Evolutionary conservation across 2,888 invertebrate genomes (phyloP).

Genomic region (Patella depressa): DNA sequence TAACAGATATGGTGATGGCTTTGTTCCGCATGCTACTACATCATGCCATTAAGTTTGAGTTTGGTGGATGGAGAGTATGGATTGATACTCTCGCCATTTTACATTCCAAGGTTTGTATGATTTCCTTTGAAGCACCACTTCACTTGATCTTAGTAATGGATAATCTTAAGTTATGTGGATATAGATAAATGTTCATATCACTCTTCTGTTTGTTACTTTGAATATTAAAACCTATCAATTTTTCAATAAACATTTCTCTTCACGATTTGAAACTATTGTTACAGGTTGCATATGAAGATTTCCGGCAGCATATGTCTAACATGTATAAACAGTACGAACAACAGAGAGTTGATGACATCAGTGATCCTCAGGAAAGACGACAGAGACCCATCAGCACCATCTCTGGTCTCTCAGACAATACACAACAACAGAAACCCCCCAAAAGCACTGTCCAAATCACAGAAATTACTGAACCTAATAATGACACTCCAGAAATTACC

Average conservation of each 20-base stretch:
- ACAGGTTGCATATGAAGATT: constrained; percentile 97
- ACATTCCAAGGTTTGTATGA: constrained; percentile 88
- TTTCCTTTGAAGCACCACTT: too few relatives aligned
- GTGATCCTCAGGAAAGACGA: constrained; percentile 92
- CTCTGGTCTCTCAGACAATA: constrained; percentile 77
- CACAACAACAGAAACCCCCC: constrained; percentile 41
- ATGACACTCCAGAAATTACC: constrained; percentile 14
- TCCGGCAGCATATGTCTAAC: constrained; percentile 95
- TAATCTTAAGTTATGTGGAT: too few relatives aligned
- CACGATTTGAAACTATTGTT: not conserved
- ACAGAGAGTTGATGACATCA: constrained; percentile 93
- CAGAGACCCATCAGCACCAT: constrained; percentile 96
- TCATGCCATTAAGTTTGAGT: constrained; percentile 99
- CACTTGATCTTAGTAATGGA: too few relatives aligned
- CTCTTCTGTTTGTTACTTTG: too few relatives aligned
- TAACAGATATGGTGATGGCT: constrained; percentile 98
- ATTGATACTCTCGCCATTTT: constrained; percentile 99
- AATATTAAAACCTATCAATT: too few relatives aligned
- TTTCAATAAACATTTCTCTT: too few relatives aligned
- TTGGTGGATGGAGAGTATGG: constrained; percentile 99
- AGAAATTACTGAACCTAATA: constrained; percentile 46
- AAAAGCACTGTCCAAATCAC: constrained; percentile 62
- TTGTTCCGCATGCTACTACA: constrained; percentile 97
- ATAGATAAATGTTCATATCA: too few relatives aligned
- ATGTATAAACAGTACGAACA: constrained; percentile 87